These are phyloP conservation scores for Himalopsyche kuldschensis DNA, from an alignment of 2,888 invertebrate genomes.

Conservation along the genomic window DNA sequence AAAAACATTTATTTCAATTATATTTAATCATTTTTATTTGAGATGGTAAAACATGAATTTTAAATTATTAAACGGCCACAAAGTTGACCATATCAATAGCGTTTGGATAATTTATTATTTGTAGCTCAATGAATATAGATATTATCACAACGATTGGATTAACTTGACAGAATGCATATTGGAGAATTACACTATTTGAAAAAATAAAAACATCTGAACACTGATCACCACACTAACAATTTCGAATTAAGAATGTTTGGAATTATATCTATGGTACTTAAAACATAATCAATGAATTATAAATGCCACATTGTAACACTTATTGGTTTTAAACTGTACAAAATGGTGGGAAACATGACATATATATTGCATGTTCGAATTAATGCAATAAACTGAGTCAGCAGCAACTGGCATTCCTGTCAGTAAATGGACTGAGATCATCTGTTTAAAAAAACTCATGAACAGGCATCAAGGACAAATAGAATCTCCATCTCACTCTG, in stretches of 20 bases:
- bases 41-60: too few species aligned
- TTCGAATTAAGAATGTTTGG: background rate
- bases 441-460: constrained; percentile 17
- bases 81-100: too few species aligned
- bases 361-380: background rate
- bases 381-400: background rate
- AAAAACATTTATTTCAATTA: too few species aligned
- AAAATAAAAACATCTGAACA: too few species aligned
- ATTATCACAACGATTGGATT: too few species aligned
- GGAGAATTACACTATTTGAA: too few species aligned
- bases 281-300: background rate
- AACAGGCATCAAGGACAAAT: constrained; percentile 26
- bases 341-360: background rate
- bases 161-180: too few species aligned
- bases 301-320: background rate
- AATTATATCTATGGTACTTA: background rate
- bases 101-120: too few species aligned
- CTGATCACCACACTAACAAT: too few species aligned
- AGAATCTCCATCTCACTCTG: background rate
- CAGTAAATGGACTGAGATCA: constrained; percentile 15
- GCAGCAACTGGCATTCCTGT: background rate
- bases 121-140: too few species aligned
- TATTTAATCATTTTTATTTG: too few species aligned
- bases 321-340: background rate
- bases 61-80: too few species aligned